phyloP scores from a whole-genome alignment of 1,140 invertebrate species.

The Procambarus virginalis region DNA sequence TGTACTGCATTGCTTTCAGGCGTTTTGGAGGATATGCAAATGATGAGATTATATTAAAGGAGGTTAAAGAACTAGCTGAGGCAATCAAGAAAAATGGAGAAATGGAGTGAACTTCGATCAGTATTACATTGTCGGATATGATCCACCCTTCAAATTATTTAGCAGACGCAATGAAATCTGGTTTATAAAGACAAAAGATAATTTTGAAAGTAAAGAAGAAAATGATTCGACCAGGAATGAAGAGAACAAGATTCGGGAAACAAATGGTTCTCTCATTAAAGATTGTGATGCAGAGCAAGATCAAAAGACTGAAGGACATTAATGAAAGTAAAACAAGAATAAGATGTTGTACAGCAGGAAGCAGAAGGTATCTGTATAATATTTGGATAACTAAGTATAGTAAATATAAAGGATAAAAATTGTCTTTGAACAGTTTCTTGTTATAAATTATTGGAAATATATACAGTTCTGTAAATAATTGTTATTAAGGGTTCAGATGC shows the following conservation, averaged over 20 bases:
- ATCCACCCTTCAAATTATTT: slow-evolving; percentile 71
- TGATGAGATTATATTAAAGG: slow-evolving; percentile 42
- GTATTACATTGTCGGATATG: slow-evolving; percentile 71
- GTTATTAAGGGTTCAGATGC: too few species aligned
- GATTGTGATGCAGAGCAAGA: not conserved
- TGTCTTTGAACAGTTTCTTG: too few species aligned
- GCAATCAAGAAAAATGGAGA: slow-evolving; percentile 43
- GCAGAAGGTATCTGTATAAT: not conserved
- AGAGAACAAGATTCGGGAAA: not conserved
- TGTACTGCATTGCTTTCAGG: slow-evolving; percentile 3
- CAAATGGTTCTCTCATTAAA: too few species aligned
- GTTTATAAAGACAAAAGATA: slow-evolving; percentile 66
- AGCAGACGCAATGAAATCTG: slow-evolving; percentile 71
- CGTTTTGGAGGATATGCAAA: slow-evolving; percentile 57
- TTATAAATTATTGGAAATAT: too few species aligned
- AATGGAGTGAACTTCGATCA: slow-evolving; percentile 54
- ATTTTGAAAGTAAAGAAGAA: not conserved
- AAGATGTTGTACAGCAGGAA: not conserved
- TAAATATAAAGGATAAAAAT: too few species aligned
- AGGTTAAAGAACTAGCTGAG: slow-evolving; percentile 49
- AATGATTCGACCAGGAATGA: not conserved
- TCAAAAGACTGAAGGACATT: not conserved
- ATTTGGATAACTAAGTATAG: too few species aligned
- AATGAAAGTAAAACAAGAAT: not conserved
- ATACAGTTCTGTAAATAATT: too few species aligned